Evolutionary conservation across 2,113 vertebrate species (phyloP).

Genomic region (Macroglossus sobrinus): DNA sequence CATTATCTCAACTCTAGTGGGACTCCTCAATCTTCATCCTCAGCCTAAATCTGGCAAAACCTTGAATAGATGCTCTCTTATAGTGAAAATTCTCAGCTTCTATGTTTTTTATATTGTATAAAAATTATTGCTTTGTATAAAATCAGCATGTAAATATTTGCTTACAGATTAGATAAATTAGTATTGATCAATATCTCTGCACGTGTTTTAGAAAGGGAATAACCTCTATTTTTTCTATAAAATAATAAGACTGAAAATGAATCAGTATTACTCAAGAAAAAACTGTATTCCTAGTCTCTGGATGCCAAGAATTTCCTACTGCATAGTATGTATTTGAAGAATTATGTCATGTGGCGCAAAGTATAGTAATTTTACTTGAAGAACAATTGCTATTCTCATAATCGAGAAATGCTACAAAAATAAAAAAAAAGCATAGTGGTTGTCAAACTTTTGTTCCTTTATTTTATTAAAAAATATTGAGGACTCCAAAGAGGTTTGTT

Average conservation of each 20-base stretch:
- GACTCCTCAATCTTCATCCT: neutral
- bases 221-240: neutral
- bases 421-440: neutral
- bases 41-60: neutral
- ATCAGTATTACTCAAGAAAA: neutral
- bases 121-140: neutral
- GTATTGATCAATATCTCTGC: neutral
- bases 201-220: neutral
- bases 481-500: neutral
- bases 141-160: neutral
- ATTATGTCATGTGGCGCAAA: neutral
- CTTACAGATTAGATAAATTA: neutral
- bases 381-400: neutral
- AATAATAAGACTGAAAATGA: neutral
- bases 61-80: neutral
- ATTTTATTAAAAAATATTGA: neutral
- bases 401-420: neutral
- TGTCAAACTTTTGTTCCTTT: neutral
- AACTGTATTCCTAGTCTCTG: neutral
- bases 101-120: neutral
- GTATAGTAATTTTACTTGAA: neutral
- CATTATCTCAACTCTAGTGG: neutral
- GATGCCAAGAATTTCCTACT: neutral
- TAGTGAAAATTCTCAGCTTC: neutral
- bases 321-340: neutral